Evolutionary conservation across 1,140 invertebrate genomes (phyloP).

Genomic region (Hypsibius dujardini): DNA sequence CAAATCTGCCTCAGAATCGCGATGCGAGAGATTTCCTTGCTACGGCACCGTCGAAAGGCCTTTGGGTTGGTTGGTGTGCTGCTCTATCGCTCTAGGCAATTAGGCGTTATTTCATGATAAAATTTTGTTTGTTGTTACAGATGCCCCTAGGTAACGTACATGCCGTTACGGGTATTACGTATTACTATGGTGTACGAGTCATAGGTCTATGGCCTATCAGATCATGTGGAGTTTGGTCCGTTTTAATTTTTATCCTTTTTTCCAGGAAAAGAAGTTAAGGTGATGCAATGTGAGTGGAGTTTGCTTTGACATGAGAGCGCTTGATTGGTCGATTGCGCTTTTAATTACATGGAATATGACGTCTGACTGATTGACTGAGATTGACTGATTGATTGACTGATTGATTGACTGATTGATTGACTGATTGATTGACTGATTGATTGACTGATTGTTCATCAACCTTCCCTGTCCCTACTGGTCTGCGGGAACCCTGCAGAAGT

Average conservation of each 20-base stretch:
- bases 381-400: too few species aligned
- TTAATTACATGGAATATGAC: neutral
- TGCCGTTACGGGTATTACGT: too few species aligned
- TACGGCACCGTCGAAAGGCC: constrained; percentile 28
- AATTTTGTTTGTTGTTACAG: neutral
- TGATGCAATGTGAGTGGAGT: constrained; percentile 28
- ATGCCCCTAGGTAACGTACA: constrained; percentile 25
- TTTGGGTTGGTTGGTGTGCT: constrained; percentile 23
- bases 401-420: too few species aligned
- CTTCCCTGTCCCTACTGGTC: too few species aligned
- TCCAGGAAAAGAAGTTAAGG: constrained; percentile 29
- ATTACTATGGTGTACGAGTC: too few species aligned
- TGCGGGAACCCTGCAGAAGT: too few species aligned
- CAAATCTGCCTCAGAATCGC: constrained; percentile 28
- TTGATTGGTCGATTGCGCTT: constrained; percentile 2
- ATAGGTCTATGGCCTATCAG: too few species aligned
- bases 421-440: too few species aligned
- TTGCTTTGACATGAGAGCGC: constrained; percentile 15
- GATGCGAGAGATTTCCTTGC: constrained; percentile 28
- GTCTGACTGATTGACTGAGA: too few species aligned
- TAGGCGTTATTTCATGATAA: neutral
- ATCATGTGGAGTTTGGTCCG: too few species aligned
- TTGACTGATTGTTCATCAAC: too few species aligned
- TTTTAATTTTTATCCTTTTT: too few species aligned
- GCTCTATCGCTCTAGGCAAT: neutral